These are phyloP conservation scores for Cheiracanthium punctorium DNA, from an alignment of 2,888 invertebrate species.

Conservation along the genomic window DNA sequence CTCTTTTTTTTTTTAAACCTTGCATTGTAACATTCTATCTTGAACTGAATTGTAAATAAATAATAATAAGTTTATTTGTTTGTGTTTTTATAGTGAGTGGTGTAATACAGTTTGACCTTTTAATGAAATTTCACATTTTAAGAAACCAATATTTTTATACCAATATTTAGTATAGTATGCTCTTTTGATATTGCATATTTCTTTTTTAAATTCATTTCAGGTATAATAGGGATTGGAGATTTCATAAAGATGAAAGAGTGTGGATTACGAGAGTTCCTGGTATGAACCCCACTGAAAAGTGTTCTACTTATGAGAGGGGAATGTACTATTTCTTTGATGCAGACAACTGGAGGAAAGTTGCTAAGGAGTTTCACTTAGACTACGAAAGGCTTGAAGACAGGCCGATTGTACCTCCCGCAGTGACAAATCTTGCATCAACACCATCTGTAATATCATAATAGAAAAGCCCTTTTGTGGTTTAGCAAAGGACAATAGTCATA, in stretches of 20 bases:
- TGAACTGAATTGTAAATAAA: too few relatives aligned
- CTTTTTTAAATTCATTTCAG: conserved; percentile 81
- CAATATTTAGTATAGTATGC: too few relatives aligned
- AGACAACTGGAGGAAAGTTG: conserved; percentile 98
- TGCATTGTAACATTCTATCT: too few relatives aligned
- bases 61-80: too few relatives aligned
- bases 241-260: conserved; percentile 98
- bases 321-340: conserved; percentile 99
- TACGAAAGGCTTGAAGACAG: conserved; percentile 98
- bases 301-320: conserved; percentile 96
- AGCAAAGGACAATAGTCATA: conserved; percentile 51
- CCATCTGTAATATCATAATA: conserved; percentile 61
- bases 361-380: conserved; percentile 99
- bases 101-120: too few relatives aligned
- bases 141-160: too few relatives aligned
- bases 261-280: conserved; percentile 99
- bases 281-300: conserved; percentile 95
- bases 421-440: conserved; percentile 36
- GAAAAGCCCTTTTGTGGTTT: conserved; percentile 31
- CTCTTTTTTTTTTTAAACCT: too few relatives aligned
- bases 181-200: too few relatives aligned
- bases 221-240: conserved; percentile 99
- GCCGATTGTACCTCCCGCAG: conserved; percentile 78
- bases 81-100: too few relatives aligned
- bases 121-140: too few relatives aligned